Percentiles rank a stretch among this genome's conserved stretches.
Evolutionary conservation across 2,888 invertebrate genomes (phyloP).

Genomic region (Apodemia hepburni): DNA sequence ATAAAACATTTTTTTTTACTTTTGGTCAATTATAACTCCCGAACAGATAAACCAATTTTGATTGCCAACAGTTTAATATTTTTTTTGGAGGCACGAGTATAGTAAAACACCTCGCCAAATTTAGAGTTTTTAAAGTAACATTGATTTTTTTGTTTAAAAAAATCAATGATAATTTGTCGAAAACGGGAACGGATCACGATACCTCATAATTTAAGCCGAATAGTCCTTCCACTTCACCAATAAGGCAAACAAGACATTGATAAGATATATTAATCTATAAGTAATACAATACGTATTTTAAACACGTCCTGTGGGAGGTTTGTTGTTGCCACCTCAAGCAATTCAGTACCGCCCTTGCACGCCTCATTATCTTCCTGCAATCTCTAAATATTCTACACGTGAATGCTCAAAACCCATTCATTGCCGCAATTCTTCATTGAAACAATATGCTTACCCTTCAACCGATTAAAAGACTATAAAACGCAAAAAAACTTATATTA

Average conservation of each 20-base stretch:
- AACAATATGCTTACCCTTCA: constrained; percentile 75
- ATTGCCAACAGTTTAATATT: no score
- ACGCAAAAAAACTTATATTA: constrained; percentile 55
- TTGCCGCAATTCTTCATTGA: constrained; percentile 67
- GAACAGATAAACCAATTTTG: no score
- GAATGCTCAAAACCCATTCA: constrained; percentile 71
- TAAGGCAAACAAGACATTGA: no score
- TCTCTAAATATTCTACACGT: constrained; percentile 60
- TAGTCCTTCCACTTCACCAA: no score
- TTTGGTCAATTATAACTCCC: no score
- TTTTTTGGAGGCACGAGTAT: no score
- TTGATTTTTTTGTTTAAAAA: no score
- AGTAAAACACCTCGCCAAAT: no score
- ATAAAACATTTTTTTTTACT: no score
- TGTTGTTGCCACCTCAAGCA: constrained; percentile 59
- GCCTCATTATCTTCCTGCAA: constrained; percentile 68
- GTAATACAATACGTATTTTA: constrained; percentile 18
- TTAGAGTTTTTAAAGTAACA: no score
- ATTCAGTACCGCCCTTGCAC: constrained; percentile 59
- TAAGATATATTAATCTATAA: neutral
- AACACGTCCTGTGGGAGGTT: constrained; percentile 53
- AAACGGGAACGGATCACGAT: neutral
- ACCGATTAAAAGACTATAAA: constrained; percentile 65
- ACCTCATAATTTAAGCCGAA: constrained; percentile 14
- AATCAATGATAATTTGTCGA: no score